These are phyloP conservation scores for Xanthostigma xanthostigma DNA, from an alignment of 2,888 invertebrate species.

Conservation along the genomic window DNA sequence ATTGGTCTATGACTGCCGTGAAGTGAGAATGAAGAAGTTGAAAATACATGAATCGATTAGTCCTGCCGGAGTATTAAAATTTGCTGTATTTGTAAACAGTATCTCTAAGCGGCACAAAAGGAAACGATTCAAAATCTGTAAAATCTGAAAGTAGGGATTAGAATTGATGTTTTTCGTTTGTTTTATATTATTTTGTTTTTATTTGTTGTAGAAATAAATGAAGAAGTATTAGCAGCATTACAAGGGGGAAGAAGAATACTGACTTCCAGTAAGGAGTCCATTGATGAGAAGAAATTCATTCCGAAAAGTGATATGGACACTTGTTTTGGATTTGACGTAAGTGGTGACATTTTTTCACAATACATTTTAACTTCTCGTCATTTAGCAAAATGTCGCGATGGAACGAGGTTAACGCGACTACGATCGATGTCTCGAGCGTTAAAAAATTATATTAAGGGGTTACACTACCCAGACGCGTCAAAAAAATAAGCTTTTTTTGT, in stretches of 20 bases:
- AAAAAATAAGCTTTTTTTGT: too few relatives aligned
- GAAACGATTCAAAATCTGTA: background rate
- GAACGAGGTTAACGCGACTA: too few relatives aligned
- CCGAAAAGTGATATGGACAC: slow-evolving; percentile 56
- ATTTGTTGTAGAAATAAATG: slow-evolving; percentile 25
- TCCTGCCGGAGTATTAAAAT: too few relatives aligned
- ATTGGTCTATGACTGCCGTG: too few relatives aligned
- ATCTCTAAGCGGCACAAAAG: too few relatives aligned
- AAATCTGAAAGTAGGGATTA: background rate
- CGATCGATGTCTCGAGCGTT: too few relatives aligned
- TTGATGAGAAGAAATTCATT: slow-evolving; percentile 26
- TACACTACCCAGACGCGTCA: too few relatives aligned
- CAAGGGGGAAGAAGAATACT: slow-evolving; percentile 24
- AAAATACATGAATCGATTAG: too few relatives aligned
- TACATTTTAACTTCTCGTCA: background rate
- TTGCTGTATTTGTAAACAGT: too few relatives aligned
- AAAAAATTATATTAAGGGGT: too few relatives aligned
- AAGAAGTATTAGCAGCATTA: slow-evolving; percentile 29
- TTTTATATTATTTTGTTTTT: slow-evolving; percentile 2
- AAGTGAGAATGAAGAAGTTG: too few relatives aligned
- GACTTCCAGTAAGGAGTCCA: slow-evolving; percentile 19
- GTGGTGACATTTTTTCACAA: slow-evolving; percentile 23
- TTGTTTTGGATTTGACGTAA: slow-evolving; percentile 73
- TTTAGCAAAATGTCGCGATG: background rate
- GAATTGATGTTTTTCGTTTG: background rate